Base-by-base conservation (phyloP, 2,113 vertebrate genomes). In the Serilophus lunatus region DNA sequence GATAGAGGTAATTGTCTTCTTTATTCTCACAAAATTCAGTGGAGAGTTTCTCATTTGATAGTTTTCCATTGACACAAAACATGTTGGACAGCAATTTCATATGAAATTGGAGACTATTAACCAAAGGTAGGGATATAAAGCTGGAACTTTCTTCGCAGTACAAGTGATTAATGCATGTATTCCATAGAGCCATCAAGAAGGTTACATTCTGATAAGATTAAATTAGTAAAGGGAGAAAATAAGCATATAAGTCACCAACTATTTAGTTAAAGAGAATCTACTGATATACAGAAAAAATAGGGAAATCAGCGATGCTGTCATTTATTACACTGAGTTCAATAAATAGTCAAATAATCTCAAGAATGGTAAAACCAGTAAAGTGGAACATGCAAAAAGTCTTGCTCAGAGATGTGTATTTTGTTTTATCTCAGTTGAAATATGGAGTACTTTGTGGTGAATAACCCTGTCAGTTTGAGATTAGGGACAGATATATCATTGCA, bases 291-390 rank as follows among this genome's bases (percentile, higher is more conserved):
- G 72, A 69, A 75, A 70, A 60, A 83, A 64, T 54, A 69, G 25
- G 33, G 19, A 91, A 81, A 77, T 6, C 11, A 51, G 38, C 84
- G 44, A 64, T 93, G 65, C 82, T 96, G 95, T 94, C 13, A 77
- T 95, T 95, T 96, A 76, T 96, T 93, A 86, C 47, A 88, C 42
- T 74, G 57, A 35, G 54, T 85, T 93, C 56, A 89, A 64, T 81
- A 89, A 96, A 92, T 68, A 51, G 71, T 82, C 60, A 84, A 93
- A 96, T 96, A 97, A 97, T 93, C 80, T 94, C 74, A 82, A 80
- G 70, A 92, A 91, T 87, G 77, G 80, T 88, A 95, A 95, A 95
- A 78, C 25, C 65, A 88, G 60, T 51, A 57, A 96, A 95, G 81
- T 91, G 92, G 68, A 94, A 90, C 71, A 35, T 31, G 74, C 23